Evolutionary conservation across 2,113 vertebrate species (phyloP).

Genomic region (Dromas ardeola): DNA sequence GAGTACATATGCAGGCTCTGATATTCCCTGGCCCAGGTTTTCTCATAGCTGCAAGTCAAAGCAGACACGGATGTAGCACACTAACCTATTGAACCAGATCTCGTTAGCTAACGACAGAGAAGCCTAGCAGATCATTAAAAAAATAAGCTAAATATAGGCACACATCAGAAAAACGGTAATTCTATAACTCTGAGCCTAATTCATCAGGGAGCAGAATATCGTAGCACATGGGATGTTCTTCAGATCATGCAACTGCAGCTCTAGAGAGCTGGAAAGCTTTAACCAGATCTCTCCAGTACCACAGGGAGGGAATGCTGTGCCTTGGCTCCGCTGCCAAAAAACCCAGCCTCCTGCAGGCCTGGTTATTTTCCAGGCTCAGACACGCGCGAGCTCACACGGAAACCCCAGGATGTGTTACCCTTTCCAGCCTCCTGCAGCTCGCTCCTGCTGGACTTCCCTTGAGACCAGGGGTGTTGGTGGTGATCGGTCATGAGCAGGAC

Average conservation of each 20-base stretch:
- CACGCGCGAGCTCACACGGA: accelerated
- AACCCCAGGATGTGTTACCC: background rate
- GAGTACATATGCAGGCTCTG: background rate
- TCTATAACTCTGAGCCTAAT: background rate
- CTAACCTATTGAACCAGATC: constrained; percentile 57
- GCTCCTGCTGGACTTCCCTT: background rate
- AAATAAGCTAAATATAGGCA: constrained; percentile 34
- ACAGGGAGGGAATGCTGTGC: background rate
- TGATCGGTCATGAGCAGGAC: background rate
- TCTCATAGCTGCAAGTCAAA: background rate
- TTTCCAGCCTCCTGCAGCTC: background rate
- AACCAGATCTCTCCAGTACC: background rate
- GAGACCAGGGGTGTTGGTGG: background rate
- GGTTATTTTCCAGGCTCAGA: background rate
- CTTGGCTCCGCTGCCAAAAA: background rate
- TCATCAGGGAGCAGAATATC: background rate
- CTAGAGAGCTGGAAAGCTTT: background rate
- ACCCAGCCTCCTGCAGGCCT: background rate
- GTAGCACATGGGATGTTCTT: background rate
- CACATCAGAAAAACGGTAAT: background rate
- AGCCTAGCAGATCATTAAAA: background rate
- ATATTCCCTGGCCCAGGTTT: background rate
- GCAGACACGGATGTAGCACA: background rate
- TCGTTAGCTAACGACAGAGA: background rate
- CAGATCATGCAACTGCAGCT: background rate